Conservation (phyloP, 1,140 invertebrate genomes). For the Pomacea maculata region DNA sequence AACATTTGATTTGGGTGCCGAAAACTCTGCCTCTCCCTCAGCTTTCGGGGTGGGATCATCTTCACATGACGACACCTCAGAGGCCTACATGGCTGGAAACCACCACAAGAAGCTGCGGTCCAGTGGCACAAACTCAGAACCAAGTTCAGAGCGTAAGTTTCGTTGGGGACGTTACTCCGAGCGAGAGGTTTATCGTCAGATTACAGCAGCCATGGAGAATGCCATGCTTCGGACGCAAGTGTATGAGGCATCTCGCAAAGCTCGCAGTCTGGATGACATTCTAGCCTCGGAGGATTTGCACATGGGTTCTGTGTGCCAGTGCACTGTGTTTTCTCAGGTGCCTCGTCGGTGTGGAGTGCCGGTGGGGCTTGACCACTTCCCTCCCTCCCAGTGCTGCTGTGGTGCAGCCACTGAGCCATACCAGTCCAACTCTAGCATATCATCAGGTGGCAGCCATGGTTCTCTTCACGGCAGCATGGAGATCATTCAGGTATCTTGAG, state of each 20-base stretch:
- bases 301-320: slow-evolving; percentile 35
- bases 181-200: slow-evolving; percentile 56
- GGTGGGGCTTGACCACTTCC: slow-evolving; percentile 18
- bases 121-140: slow-evolving; percentile 32
- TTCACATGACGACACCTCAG: slow-evolving; percentile 51
- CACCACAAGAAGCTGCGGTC: slow-evolving; percentile 52
- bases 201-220: slow-evolving; percentile 60
- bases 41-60: slow-evolving; percentile 1
- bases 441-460: slow-evolving; percentile 60
- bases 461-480: slow-evolving; percentile 62
- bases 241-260: slow-evolving; percentile 57
- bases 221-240: slow-evolving; percentile 56
- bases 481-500: slow-evolving; percentile 63
- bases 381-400: slow-evolving; percentile 43
- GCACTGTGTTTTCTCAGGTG: slow-evolving; percentile 44
- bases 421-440: slow-evolving; percentile 61
- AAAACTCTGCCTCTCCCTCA: slow-evolving; percentile 36
- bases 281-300: slow-evolving; percentile 41
- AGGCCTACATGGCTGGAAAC: slow-evolving; percentile 48
- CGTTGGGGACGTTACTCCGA: slow-evolving; percentile 52
- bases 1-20: slow-evolving; percentile 56
- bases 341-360: slow-evolving; percentile 40
- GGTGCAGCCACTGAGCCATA: slow-evolving; percentile 52
- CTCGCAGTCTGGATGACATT: slow-evolving; percentile 64
- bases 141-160: slow-evolving; percentile 34